These are phyloP conservation scores for Porites cylindrica DNA, from an alignment of 92 coral and sea anemone species.

Conservation along the genomic window DNA sequence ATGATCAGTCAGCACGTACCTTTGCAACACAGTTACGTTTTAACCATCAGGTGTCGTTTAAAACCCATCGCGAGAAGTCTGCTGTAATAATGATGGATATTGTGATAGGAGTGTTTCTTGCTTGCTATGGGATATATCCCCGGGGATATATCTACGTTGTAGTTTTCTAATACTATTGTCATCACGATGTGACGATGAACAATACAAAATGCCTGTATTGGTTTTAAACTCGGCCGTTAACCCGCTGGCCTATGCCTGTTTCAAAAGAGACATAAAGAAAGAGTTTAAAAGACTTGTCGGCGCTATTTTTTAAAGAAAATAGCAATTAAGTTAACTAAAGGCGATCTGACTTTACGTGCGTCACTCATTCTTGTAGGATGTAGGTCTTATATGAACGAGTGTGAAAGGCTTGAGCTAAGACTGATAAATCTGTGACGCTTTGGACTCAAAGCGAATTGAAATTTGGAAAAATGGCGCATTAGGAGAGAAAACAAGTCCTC, in stretches of 20 bases:
- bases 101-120: slow-evolving; percentile 1
- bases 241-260: slow-evolving; percentile 1
- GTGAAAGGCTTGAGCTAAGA: no score
- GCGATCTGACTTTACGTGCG: no score
- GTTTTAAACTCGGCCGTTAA: slow-evolving; percentile 18
- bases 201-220: background rate
- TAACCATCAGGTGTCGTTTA: background rate
- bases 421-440: no score
- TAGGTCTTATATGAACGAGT: no score
- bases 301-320: no score
- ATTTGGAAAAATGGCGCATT: no score
- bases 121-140: background rate
- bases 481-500: no score
- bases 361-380: no score
- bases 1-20: background rate
- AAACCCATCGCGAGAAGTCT: background rate
- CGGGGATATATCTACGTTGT: background rate
- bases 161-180: no score
- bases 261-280: slow-evolving; percentile 8
- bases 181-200: background rate
- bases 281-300: background rate
- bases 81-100: background rate
- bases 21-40: slow-evolving; percentile 24
- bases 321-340: no score
- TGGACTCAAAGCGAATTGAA: no score